phyloP scores from a whole-genome alignment of 1,140 invertebrate genomes.

The Drosophila sp. region DNA sequence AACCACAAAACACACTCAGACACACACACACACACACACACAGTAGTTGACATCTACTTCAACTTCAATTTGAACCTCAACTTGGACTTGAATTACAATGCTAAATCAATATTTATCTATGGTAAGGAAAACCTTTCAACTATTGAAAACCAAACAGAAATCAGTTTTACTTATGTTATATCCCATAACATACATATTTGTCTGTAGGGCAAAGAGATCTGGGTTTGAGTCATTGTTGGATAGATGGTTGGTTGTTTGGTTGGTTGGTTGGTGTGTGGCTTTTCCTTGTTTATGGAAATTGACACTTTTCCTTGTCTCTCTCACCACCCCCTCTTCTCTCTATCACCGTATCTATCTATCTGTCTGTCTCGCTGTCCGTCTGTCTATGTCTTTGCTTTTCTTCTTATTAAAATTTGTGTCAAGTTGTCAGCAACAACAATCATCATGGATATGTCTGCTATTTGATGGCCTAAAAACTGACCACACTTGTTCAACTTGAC shows the following conservation, averaged over 20 bases:
- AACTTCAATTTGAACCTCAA: slow-evolving; percentile 11
- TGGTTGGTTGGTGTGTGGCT: slow-evolving; percentile 24
- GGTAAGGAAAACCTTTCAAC: slow-evolving; percentile 20
- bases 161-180: slow-evolving; percentile 29
- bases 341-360: slow-evolving; percentile 16
- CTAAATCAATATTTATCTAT: slow-evolving; percentile 46
- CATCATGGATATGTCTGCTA: slow-evolving; percentile 56
- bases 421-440: slow-evolving; percentile 63
- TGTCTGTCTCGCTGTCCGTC: slow-evolving; percentile 1
- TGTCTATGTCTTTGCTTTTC: slow-evolving; percentile 20
- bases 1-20: slow-evolving; percentile 21
- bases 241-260: slow-evolving; percentile 8
- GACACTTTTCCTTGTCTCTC: slow-evolving; percentile 61
- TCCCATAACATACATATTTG: slow-evolving; percentile 7
- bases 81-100: slow-evolving; percentile 23
- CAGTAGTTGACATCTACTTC: slow-evolving; percentile 12
- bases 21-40: not conserved
- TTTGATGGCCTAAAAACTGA: slow-evolving; percentile 62
- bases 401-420: slow-evolving; percentile 75
- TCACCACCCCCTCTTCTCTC: not conserved
- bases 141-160: slow-evolving; percentile 41
- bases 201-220: slow-evolving; percentile 15
- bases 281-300: slow-evolving; percentile 71
- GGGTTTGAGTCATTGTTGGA: slow-evolving; percentile 12
- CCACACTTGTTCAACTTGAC: slow-evolving; percentile 43